phyloP scores from a whole-genome alignment of 2,797 vertebrate species.

The Notolepis coatsorum region DNA sequence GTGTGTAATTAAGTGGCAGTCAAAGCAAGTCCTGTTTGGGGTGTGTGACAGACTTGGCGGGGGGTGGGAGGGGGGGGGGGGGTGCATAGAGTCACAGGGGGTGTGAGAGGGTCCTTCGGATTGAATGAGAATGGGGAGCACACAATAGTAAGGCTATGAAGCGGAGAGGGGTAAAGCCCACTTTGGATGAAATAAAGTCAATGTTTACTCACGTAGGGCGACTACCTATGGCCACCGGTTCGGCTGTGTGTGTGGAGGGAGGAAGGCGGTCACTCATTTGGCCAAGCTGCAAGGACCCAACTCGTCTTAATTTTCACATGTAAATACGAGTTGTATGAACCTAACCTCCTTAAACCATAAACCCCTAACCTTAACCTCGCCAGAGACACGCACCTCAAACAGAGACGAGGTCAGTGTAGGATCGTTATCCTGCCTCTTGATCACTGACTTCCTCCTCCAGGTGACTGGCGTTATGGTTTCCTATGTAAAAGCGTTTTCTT shows the following conservation, averaged over 20 bases:
- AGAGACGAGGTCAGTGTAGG: too few species aligned
- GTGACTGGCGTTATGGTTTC: too few species aligned
- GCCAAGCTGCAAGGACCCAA: too few species aligned
- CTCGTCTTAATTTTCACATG: too few species aligned
- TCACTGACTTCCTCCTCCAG: too few species aligned
- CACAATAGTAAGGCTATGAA: constrained; percentile 85
- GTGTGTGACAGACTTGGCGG: constrained; percentile 83
- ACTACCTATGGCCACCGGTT: constrained; percentile 25
- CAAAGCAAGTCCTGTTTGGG: constrained; percentile 90
- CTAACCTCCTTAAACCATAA: too few species aligned
- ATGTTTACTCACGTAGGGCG: constrained; percentile 70
- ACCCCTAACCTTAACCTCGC: too few species aligned
- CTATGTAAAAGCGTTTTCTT: too few species aligned
- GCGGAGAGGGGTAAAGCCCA: constrained; percentile 53
- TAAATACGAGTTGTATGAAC: too few species aligned
- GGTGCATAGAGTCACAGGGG: constrained; percentile 32
- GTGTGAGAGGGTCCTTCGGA: constrained; percentile 60
- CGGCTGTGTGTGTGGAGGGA: constrained; percentile 15
- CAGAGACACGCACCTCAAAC: too few species aligned
- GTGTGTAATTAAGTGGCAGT: constrained; percentile 94
- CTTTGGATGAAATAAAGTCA: constrained; percentile 64
- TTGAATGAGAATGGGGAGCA: constrained; percentile 79
- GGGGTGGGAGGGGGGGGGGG: constrained; percentile 72
- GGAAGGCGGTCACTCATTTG: too few species aligned
- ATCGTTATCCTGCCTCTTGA: too few species aligned